Base-by-base conservation (phyloP, 2,113 vertebrate genomes). In the Lepisosteus oculatus region DNA sequence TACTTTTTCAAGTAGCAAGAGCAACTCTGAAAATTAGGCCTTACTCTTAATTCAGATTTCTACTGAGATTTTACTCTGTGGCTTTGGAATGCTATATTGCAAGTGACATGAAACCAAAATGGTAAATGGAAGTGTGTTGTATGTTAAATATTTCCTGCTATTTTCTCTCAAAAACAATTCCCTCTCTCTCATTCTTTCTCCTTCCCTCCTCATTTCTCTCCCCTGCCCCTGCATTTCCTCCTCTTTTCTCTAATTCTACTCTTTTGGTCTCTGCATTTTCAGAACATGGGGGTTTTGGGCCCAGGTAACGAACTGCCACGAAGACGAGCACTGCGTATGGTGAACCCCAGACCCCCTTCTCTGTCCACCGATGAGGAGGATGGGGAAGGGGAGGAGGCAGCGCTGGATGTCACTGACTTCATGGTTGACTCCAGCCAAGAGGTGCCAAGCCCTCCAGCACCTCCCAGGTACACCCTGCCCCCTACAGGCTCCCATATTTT, bases 241-340 rank as follows among this genome's bases (percentile, higher is more conserved):
- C 0, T 2, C 3, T 44, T 14, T 0, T 3, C 8, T 41, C 6
- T 12, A 3, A 7, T 2, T 7, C 0, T 8, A 0, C 11, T 43
- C 47, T 11, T 43, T 2, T 54, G 43, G 15, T 17, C 15, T 55
- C 14, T 54, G 9, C 69, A 1, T 64, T 1, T 54, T 44, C 56
- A 99, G 97, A 93, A 97, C 78, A 90, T 97, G 85, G 97, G 97
- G 43, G 79, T 99, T 66, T 87, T 98, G 77, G 92, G 93, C 15
- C 91, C 92, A 69, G 79, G 90, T 7, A 96, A 94, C 0, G 88
- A 96, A 80, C 85, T 95, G 1, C 92, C 93, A 0, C 84, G 0
- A 79, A 92, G 13, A 84, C 89, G 74, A 88, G 84, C 73, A 70
- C 85, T 0, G 82, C 83, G 9, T 77, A 84, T 3, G 80, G 67